Conservation (phyloP, 2,888 invertebrate genomes). For the Cerceris ruficornis region DNA sequence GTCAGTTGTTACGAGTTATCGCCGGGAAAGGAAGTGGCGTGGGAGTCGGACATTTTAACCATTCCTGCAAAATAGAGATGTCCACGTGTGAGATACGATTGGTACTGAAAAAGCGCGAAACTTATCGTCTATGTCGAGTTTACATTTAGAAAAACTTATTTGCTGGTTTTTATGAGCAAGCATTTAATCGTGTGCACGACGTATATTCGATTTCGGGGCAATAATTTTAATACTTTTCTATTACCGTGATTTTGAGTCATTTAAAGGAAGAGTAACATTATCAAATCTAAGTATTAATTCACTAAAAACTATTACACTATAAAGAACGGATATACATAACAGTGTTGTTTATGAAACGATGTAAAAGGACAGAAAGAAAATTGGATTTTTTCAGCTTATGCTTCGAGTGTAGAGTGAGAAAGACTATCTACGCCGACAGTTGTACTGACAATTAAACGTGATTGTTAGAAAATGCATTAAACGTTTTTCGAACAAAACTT, state of each 20-base stretch:
- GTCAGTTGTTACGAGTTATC: constrained; percentile 52
- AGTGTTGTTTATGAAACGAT: too few species aligned
- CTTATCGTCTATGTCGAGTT: constrained; percentile 1
- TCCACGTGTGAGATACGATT: constrained; percentile 67
- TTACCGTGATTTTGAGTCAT: too few species aligned
- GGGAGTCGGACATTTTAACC: constrained; percentile 64
- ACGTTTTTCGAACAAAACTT: neutral
- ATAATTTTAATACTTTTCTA: too few species aligned
- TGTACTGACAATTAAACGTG: neutral
- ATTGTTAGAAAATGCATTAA: too few species aligned
- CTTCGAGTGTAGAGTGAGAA: neutral
- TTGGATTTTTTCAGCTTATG: neutral
- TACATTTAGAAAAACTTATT: constrained; percentile 13
- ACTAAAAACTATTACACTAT: too few species aligned
- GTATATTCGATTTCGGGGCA: constrained; percentile 26
- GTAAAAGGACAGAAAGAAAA: neutral
- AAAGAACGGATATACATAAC: too few species aligned
- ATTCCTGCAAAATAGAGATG: constrained; percentile 63
- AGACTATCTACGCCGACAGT: neutral
- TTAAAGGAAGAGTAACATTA: too few species aligned
- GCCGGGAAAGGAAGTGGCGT: constrained; percentile 47
- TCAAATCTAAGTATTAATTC: too few species aligned
- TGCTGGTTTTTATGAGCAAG: constrained; percentile 8
- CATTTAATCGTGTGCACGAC: constrained; percentile 12
- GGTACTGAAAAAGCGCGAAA: constrained; percentile 39